These are phyloP conservation scores for Caenorhabditis zanzibari DNA, from an alignment of 2,888 invertebrate species.

Conservation along the genomic window DNA sequence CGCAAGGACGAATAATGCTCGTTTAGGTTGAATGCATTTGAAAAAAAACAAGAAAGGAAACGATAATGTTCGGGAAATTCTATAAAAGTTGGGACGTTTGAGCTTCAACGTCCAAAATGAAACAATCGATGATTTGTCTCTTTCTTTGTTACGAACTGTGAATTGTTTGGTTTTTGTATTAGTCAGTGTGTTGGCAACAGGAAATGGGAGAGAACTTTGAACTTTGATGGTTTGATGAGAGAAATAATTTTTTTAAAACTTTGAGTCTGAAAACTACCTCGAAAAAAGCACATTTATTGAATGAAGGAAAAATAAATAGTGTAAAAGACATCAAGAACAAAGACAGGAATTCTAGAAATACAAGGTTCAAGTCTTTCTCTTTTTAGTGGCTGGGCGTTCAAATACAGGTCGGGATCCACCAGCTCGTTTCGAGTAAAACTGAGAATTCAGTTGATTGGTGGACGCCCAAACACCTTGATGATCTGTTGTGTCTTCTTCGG, in stretches of 20 bases:
- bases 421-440: conserved; percentile 92
- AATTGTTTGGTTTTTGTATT: conserved; percentile 51
- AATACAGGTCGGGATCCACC: conserved; percentile 94
- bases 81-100: neutral
- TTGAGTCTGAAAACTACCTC: conserved; percentile 12
- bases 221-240: conserved; percentile 28
- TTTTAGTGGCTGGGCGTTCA: conserved; percentile 90
- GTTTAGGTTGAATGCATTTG: conserved; percentile 42
- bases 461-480: conserved; percentile 93
- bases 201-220: conserved; percentile 34
- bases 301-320: neutral
- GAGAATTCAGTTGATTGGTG: conserved; percentile 92
- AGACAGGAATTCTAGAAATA: neutral
- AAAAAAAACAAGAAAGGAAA: conserved; percentile 3
- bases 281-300: neutral
- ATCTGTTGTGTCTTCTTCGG: conserved; percentile 98
- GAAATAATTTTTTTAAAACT: neutral
- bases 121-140: conserved; percentile 4
- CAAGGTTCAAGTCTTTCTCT: conserved; percentile 83
- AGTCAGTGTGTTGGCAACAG: conserved; percentile 21
- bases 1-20: conserved; percentile 36
- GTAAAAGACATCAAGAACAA: neutral
- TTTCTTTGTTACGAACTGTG: conserved; percentile 20
- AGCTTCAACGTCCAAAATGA: neutral
- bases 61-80: conserved; percentile 9